These are phyloP conservation scores for Boloria euphrosyne DNA, from an alignment of 2,888 invertebrate genomes.

Conservation along the genomic window DNA sequence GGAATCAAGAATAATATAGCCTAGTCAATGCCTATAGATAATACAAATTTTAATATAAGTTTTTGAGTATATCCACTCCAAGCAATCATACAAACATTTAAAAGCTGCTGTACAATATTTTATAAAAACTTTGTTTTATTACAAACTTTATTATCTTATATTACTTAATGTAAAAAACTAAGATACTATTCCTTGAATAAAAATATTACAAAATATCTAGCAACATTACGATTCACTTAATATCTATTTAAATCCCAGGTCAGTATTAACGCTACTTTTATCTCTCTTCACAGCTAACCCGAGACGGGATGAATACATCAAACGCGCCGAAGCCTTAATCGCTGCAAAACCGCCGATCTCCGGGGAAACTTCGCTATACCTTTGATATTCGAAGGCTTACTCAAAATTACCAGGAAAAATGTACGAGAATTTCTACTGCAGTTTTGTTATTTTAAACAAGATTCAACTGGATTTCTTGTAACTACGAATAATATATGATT, in stretches of 20 bases:
- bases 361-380: constrained; percentile 42
- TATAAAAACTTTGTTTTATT: no score
- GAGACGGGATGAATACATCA: constrained; percentile 67
- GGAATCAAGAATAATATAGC: no score
- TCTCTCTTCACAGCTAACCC: constrained; percentile 44
- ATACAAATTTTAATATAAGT: no score
- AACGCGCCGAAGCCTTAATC: constrained; percentile 66
- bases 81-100: no score
- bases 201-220: neutral
- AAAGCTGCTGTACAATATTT: no score
- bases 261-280: constrained; percentile 58
- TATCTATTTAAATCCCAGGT: constrained; percentile 48
- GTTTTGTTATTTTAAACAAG: constrained; percentile 23
- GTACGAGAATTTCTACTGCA: constrained; percentile 5
- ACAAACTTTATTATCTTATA: no score
- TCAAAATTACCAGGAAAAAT: constrained; percentile 26
- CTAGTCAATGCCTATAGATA: no score
- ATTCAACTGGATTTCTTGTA: constrained; percentile 5
- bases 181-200: no score
- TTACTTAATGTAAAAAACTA: no score
- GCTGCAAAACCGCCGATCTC: constrained; percentile 57
- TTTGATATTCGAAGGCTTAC: constrained; percentile 50
- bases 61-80: no score
- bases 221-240: constrained; percentile 11
- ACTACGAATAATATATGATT: neutral